These are phyloP conservation scores for Ataeniobius toweri DNA, from an alignment of 2,797 vertebrate species.

Conservation along the genomic window DNA sequence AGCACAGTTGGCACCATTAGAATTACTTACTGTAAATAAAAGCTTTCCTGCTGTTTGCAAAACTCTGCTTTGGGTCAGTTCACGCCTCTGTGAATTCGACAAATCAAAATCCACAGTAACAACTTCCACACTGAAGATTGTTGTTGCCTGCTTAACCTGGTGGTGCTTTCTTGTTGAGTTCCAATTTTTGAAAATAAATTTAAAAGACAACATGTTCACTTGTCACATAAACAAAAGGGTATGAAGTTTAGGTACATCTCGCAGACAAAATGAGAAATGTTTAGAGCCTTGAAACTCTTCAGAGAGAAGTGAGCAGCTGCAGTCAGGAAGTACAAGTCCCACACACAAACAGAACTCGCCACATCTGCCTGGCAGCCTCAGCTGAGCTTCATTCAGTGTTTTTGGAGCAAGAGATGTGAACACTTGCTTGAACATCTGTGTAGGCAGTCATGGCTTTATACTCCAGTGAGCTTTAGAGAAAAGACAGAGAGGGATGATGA, in stretches of 20 bases:
- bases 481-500: constrained; percentile 35
- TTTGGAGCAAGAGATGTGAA: constrained; percentile 18
- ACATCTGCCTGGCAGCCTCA: constrained; percentile 26
- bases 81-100: not conserved
- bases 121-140: not conserved
- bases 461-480: constrained; percentile 57
- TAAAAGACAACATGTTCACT: not conserved
- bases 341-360: constrained; percentile 13
- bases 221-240: not conserved
- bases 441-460: constrained; percentile 31
- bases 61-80: not conserved
- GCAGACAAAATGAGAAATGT: not conserved
- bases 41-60: not conserved
- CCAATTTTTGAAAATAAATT: not conserved
- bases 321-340: not conserved
- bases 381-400: constrained; percentile 14
- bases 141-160: not conserved
- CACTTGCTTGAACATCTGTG: constrained; percentile 6
- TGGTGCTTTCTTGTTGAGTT: not conserved
- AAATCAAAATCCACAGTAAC: not conserved
- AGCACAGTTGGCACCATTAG: not conserved
- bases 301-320: not conserved
- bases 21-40: not conserved
- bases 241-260: not conserved
- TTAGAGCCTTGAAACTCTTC: not conserved